Base-by-base conservation (phyloP, 2,113 vertebrate genomes). In the Bettongia penicillata region DNA sequence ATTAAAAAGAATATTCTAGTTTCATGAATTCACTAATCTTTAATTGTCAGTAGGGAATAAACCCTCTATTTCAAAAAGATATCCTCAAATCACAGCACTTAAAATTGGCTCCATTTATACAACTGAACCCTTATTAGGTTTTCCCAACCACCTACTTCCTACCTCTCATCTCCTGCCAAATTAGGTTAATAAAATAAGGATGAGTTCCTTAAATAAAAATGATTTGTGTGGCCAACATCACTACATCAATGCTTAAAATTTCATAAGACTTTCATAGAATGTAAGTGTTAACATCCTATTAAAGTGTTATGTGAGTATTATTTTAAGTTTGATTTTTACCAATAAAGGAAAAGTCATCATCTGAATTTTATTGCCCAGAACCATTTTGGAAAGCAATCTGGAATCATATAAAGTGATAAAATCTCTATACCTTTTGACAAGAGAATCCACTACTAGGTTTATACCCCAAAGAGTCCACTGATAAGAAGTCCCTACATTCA, bases 121-220 rank as follows among this genome's bases (percentile, higher is more conserved):
- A 90, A 2, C 51, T 49, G 37, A 90, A 90, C 94, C 94, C 92
- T 95, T 0, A 37, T 43, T 43, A 93, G 2, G 43, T 25, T 95
- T 53, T 90, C 19, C 14, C 49, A 53, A 93, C 25, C 53, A 55
- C 53, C 26, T 25, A 55, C 53, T 84, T 51, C 91, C 90, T 51
- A 91, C 47, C 23, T 94, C 96, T 94, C 68, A 90, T 95, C 95
- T 55, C 53, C 53, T 55, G 53, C 25, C 53, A 55, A 55, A 55
- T 8, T 55, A 55, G 1, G 53, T 55, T 55, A 55, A 55, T 93
- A 43, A 93, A 94, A 93, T 55, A 95, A 94, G 23, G 31, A 94
- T 97, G 97, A 98, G 97, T 97, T 95, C 2, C 25, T 90, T 92
- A 97, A 92, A 14, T 95, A 96, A 97, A 24, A 53, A 97, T 97